Percentiles rank a stretch among this genome's conserved stretches.
Conservation (phyloP, 2,888 invertebrate species). For the Furcula furcula region DNA sequence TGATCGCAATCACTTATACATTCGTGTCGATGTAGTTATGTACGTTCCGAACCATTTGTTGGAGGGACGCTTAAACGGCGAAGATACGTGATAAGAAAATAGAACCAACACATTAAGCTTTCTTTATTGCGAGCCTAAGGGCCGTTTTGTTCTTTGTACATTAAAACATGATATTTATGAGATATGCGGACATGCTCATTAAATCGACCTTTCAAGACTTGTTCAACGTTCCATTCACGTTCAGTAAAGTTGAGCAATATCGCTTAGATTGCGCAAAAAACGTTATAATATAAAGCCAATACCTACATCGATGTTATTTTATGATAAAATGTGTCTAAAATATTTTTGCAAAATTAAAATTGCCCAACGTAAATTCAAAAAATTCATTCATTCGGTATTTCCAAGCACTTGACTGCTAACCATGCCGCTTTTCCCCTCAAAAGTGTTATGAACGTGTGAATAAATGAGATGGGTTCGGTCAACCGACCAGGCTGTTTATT, state of each 20-base stretch:
- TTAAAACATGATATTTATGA: conserved; percentile 65
- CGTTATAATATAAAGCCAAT: too few relatives aligned
- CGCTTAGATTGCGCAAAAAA: too few relatives aligned
- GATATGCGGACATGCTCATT: conserved; percentile 27
- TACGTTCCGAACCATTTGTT: conserved; percentile 67
- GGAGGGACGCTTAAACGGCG: conserved; percentile 67
- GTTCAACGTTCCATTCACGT: too few relatives aligned
- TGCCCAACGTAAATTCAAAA: too few relatives aligned
- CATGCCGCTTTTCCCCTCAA: background rate
- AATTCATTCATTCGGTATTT: too few relatives aligned
- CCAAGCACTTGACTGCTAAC: background rate
- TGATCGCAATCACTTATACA: background rate
- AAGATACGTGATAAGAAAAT: conserved; percentile 76
- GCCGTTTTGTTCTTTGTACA: conserved; percentile 60
- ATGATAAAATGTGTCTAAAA: too few relatives aligned
- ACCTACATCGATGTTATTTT: too few relatives aligned
- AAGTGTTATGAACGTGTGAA: background rate
- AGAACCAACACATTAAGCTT: conserved; percentile 64
- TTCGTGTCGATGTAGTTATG: conserved; percentile 57
- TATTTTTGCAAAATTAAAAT: too few relatives aligned
- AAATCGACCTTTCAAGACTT: background rate
- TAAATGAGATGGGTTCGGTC: background rate
- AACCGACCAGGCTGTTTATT: background rate
- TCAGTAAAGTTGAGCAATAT: too few relatives aligned
- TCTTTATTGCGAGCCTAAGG: conserved; percentile 61